Conservation (phyloP, 2,888 invertebrate genomes). For the Tubiluchus corallicola region DNA sequence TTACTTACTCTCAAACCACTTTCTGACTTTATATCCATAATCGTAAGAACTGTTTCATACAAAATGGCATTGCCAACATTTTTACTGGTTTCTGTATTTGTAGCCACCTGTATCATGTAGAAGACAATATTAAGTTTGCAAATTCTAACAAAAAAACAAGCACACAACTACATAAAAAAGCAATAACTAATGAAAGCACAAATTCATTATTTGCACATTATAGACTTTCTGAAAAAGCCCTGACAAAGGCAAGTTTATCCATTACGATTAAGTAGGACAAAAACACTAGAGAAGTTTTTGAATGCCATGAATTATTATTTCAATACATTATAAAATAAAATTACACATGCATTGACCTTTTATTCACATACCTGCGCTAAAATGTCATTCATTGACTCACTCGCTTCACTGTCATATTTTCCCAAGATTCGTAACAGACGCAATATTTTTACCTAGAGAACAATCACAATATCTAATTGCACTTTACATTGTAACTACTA, state of each 20-base stretch:
- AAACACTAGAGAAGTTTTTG: too few species aligned
- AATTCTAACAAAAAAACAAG: too few species aligned
- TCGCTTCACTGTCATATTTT: constrained; percentile 84
- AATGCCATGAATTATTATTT: constrained; percentile 1
- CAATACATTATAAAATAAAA: constrained; percentile 6
- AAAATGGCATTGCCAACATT: constrained; percentile 99
- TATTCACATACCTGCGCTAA: constrained; percentile 55
- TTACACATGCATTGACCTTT: not conserved
- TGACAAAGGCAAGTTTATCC: not conserved
- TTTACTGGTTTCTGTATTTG: constrained; percentile 98
- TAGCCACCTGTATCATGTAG: constrained; percentile 64
- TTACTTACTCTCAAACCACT: constrained; percentile 59
- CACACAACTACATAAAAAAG: too few species aligned
- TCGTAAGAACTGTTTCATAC: constrained; percentile 98
- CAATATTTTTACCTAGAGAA: constrained; percentile 72
- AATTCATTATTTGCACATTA: not conserved
- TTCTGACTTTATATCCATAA: constrained; percentile 97
- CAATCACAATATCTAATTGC: too few species aligned
- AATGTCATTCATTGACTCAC: constrained; percentile 99
- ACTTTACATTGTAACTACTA: too few species aligned
- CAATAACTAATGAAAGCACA: not conserved
- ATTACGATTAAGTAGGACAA: constrained; percentile 5
- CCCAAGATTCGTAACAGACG: constrained; percentile 83
- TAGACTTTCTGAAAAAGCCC: not conserved
- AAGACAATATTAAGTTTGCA: constrained; percentile 10